Evolutionary conservation across 2,113 vertebrate species (phyloP).

Genomic region (Aphyosemion australe): DNA sequence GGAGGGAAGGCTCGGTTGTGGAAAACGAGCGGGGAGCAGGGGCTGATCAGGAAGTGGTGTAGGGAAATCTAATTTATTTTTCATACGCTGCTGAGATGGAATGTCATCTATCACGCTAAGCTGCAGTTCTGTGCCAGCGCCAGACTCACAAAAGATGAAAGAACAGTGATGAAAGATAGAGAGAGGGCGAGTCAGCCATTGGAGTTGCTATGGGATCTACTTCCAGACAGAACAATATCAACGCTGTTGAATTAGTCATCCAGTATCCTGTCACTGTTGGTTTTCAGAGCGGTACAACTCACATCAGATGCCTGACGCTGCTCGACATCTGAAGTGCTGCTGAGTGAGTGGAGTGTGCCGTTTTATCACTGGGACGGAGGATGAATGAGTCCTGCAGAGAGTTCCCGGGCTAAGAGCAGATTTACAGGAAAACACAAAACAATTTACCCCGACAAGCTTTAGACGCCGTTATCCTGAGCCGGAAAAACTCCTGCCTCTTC

Average conservation of each 20-base stretch:
- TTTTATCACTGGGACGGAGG: neutral
- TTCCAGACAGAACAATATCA: constrained; percentile 64
- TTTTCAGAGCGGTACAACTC: constrained; percentile 35
- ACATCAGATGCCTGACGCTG: constrained; percentile 26
- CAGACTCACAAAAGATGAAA: constrained; percentile 71
- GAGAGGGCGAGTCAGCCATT: constrained; percentile 45
- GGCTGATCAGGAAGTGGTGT: constrained; percentile 69
- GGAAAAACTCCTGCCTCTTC: too few species aligned
- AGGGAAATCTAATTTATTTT: constrained; percentile 78
- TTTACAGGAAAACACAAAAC: neutral
- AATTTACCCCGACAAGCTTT: too few species aligned
- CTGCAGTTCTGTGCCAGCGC: constrained; percentile 61
- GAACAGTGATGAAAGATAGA: constrained; percentile 72
- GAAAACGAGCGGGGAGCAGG: neutral
- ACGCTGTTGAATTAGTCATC: constrained; percentile 56
- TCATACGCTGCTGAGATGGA: constrained; percentile 72
- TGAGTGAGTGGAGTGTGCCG: constrained; percentile 4
- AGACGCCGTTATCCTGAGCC: too few species aligned
- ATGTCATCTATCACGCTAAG: constrained; percentile 71
- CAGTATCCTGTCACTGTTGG: constrained; percentile 38
- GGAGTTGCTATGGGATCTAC: constrained; percentile 49
- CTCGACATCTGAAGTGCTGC: constrained; percentile 1
- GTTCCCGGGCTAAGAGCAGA: neutral
- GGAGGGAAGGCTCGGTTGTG: constrained; percentile 16
- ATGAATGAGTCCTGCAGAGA: neutral